phyloP scores from a whole-genome alignment of 1,140 invertebrate genomes.

The Gryllus bimaculatus region DNA sequence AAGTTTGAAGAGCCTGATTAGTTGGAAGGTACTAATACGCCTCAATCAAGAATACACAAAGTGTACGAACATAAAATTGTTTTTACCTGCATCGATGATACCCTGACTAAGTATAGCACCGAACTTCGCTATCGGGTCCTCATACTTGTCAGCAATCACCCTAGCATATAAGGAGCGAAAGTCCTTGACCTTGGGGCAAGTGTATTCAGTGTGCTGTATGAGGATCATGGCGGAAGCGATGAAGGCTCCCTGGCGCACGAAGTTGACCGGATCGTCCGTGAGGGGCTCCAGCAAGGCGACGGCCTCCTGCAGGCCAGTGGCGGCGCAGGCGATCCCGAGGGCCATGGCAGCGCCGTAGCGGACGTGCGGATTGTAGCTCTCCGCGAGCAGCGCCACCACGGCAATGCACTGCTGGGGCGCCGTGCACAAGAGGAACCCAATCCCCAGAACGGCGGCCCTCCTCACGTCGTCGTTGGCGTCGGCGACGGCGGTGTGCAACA shows the following conservation, averaged over 20 bases:
- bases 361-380: too few species aligned
- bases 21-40: background rate
- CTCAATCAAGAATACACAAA: background rate
- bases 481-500: too few species aligned
- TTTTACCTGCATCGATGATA: constrained; percentile 66
- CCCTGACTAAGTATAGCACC: constrained; percentile 97
- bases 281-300: constrained; percentile 94
- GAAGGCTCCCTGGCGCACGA: constrained; percentile 94
- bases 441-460: too few species aligned
- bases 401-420: too few species aligned
- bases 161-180: constrained; percentile 90
- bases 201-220: constrained; percentile 94
- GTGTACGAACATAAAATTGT: background rate
- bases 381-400: too few species aligned
- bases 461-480: too few species aligned
- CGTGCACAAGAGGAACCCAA: too few species aligned
- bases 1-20: background rate
- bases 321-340: too few species aligned
- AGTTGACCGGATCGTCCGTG: constrained; percentile 98
- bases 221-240: constrained; percentile 96
- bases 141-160: constrained; percentile 95
- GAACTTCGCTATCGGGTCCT: constrained; percentile 99
- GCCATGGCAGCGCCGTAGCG: too few species aligned
- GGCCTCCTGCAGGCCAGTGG: constrained; percentile 60
- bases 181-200: constrained; percentile 77